These are phyloP conservation scores for Typhlomys cinereus DNA, from an alignment of 2,113 vertebrate species.

Conservation along the genomic window DNA sequence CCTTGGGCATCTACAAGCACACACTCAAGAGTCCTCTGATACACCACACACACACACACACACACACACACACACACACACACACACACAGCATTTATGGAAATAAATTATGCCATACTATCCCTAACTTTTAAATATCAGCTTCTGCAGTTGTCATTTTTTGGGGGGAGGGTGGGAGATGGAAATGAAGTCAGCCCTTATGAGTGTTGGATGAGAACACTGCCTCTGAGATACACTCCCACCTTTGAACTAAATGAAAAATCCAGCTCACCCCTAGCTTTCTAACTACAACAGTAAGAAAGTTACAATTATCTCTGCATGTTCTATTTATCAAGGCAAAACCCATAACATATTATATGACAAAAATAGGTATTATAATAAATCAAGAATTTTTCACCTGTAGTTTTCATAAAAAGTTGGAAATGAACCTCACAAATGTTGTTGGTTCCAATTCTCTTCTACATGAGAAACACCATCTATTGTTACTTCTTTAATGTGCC, in stretches of 20 bases:
- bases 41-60: no score
- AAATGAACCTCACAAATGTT: slow-evolving; percentile 3
- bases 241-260: neutral
- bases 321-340: slow-evolving; percentile 28
- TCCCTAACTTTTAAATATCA: neutral
- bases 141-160: neutral
- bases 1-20: no score
- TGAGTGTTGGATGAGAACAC: neutral
- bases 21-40: no score
- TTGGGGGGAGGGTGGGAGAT: neutral
- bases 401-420: neutral
- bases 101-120: neutral
- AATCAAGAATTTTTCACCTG: neutral
- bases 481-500: neutral
- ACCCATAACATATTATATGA: neutral
- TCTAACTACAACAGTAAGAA: neutral
- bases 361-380: neutral
- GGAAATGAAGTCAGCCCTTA: neutral
- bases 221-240: neutral
- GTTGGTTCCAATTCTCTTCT: neutral
- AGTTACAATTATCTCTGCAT: neutral
- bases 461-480: neutral
- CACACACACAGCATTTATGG: neutral
- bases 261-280: neutral
- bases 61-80: no score